Conservation (phyloP, 1,140 invertebrate species). For the Achroia grisella region DNA sequence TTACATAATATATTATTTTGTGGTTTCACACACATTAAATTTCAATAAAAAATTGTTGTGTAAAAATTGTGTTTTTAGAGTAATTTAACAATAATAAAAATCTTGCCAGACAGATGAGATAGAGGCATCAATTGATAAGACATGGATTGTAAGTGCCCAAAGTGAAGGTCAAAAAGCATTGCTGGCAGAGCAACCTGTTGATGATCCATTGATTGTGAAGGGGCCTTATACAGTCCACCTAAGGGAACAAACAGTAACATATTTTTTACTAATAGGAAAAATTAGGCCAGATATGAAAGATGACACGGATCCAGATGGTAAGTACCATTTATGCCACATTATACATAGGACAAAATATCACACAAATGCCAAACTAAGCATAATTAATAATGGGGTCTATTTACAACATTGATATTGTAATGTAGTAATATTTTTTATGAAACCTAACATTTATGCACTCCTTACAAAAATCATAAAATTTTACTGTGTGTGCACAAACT, state of each 20-base stretch:
- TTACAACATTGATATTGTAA: no score
- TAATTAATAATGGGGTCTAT: no score
- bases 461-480: not conserved
- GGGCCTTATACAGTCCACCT: constrained; percentile 91
- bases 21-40: no score
- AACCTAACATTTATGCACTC: no score
- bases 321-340: constrained; percentile 8
- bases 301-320: constrained; percentile 79
- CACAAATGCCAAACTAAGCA: no score
- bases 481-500: no score
- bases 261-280: constrained; percentile 87
- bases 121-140: constrained; percentile 87
- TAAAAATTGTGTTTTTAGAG: constrained; percentile 8
- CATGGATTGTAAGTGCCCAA: constrained; percentile 95
- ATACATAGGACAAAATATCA: no score
- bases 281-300: constrained; percentile 49
- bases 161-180: constrained; percentile 85
- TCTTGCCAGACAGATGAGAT: constrained; percentile 78
- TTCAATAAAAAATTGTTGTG: not conserved
- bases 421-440: no score
- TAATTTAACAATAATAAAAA: constrained; percentile 5
- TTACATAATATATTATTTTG: no score
- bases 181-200: constrained; percentile 79
- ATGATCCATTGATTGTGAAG: constrained; percentile 88
- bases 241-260: constrained; percentile 82